Evolutionary conservation across 2,113 vertebrate species (phyloP).

Genomic region (Lycaon pictus): DNA sequence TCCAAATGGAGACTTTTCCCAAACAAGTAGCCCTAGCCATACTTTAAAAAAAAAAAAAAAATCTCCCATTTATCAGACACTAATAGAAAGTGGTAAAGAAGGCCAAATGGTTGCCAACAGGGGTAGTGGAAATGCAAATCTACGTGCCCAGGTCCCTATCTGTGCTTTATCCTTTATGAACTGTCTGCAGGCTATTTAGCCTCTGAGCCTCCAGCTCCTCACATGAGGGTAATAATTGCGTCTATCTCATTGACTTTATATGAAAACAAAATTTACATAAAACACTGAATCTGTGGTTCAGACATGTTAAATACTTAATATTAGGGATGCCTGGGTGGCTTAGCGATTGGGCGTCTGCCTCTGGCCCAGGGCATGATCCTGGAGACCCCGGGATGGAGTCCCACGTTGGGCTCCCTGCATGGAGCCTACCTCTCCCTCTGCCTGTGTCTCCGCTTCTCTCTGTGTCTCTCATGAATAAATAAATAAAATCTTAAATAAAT

Average conservation of each 20-base stretch:
- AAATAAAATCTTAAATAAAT: no score
- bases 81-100: neutral
- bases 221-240: neutral
- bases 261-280: neutral
- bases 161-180: neutral
- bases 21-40: neutral
- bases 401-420: no score
- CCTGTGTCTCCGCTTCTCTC: no score
- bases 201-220: neutral
- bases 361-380: no score
- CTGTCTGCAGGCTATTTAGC: neutral
- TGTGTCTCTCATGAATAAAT: no score
- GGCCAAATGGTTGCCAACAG: neutral
- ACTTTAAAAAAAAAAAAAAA: neutral
- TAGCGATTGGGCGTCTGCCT: no score
- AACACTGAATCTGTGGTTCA: neutral
- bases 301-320: neutral
- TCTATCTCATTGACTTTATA: neutral
- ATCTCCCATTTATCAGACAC: neutral
- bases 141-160: accelerated
- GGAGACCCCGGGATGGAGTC: no score
- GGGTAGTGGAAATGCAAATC: neutral
- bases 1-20: neutral
- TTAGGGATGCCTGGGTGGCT: neutral
- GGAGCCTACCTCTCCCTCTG: no score